Conservation (phyloP, 2,113 vertebrate genomes). For the Pseudonaja textilis region DNA sequence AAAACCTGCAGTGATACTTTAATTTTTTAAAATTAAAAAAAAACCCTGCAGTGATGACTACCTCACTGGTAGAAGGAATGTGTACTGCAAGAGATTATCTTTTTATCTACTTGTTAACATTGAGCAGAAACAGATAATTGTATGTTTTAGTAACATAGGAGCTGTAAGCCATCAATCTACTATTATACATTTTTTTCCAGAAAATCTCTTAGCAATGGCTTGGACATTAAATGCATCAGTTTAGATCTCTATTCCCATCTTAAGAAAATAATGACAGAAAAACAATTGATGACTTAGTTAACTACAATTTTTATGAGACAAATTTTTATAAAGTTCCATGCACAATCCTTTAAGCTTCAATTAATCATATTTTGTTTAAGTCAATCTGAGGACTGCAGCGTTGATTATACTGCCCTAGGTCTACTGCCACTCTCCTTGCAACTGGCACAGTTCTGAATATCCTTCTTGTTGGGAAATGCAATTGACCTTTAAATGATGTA, state of each 20-base stretch:
- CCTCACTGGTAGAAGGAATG: neutral
- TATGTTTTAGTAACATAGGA: neutral
- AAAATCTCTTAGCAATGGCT: neutral
- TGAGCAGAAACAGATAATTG: neutral
- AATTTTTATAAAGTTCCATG: neutral
- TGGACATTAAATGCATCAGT: neutral
- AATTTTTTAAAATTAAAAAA: too few relatives aligned
- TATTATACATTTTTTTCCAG: neutral
- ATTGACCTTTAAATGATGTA: neutral
- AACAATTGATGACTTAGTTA: neutral
- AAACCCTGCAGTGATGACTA: neutral
- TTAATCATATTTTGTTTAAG: neutral
- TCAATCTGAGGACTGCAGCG: neutral
- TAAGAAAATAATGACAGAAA: neutral
- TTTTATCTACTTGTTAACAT: neutral
- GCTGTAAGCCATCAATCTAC: neutral
- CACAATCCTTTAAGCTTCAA: neutral
- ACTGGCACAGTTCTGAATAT: neutral
- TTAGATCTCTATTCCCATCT: neutral
- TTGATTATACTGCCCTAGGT: neutral
- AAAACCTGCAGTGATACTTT: too few relatives aligned
- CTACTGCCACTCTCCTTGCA: neutral
- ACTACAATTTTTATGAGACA: neutral
- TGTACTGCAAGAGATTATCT: neutral
- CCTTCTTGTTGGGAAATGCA: neutral